Base-by-base conservation (phyloP, 2,888 invertebrate species). In the Camponotus fellah region DNA sequence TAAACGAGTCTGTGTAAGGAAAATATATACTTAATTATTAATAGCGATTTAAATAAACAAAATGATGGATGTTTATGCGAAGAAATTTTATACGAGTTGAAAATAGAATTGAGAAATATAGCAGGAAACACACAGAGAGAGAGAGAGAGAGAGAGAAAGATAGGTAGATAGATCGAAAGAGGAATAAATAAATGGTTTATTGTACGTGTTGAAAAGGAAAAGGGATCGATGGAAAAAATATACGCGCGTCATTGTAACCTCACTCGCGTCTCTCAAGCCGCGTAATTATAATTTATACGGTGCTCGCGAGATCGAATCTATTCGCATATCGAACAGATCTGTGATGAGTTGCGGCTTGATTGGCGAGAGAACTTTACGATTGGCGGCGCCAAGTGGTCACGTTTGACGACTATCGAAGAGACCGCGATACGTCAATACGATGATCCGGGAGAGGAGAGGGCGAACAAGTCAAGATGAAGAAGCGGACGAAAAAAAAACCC, bases 381-480 rank as follows among this genome's bases (percentile, higher is more conserved):
- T 92, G 90, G 91, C 91, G 92, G 91, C 93, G 93, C 92, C 93
- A 91, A 93, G 90, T 90, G 90, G 90, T 91, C 92, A 90, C 89
- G 90, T 89, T 90, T 87, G 85, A 88, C 88, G 88, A 82, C 83
- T 85, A 88, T 86, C 87, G 84, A 82, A 76, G 80, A 66, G 64
- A 85, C 77, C 75, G 43, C 32, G 82, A 71, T 4, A 4, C 37
- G 26, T 58, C 66, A 40, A 66, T 77, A 76, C 43, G 49, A 82
- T 46, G 37, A 77, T 72, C 65, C 34, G 40, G 21, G n/a, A 6
- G 68, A 6, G 68, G 12, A 53, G 37, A 40, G 58, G 58, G 60
- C n/a, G 40, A 32, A 60, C 46, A 65, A 56, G 58, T 60, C 56
- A 72, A n/a, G 69, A 62, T 21, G 49, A 26, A 65, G 71, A 75